A percentile compares a stretch with the other conserved stretches of the same genome.
phyloP scores from a whole-genome alignment of 2,888 invertebrate genomes.

The Macrosoma leucophasiata region DNA sequence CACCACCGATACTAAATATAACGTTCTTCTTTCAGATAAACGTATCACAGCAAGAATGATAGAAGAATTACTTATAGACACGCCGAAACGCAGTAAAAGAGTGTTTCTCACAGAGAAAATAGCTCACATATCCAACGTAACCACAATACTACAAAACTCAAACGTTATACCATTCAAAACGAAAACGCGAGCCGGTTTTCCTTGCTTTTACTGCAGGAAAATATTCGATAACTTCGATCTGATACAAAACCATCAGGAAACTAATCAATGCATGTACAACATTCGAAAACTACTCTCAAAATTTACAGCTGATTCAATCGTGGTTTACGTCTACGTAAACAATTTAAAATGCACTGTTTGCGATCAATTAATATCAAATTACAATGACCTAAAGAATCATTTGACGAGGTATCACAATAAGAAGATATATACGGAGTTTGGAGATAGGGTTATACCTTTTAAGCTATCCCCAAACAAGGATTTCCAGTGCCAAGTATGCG shows the following conservation, averaged over 20 bases:
- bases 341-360: conserved; percentile 47
- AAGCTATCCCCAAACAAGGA: conserved; percentile 35
- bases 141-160: conserved; percentile 41
- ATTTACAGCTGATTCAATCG: conserved; percentile 41
- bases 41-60: too few relatives aligned
- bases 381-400: conserved; percentile 46
- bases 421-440: conserved; percentile 37
- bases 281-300: conserved; percentile 35
- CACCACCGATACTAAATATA: too few relatives aligned
- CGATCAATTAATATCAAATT: conserved; percentile 26
- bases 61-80: too few relatives aligned
- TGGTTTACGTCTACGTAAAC: conserved; percentile 50
- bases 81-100: too few relatives aligned
- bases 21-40: too few relatives aligned
- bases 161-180: conserved; percentile 51
- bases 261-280: conserved; percentile 34
- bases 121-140: conserved; percentile 41
- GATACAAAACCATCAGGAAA: conserved; percentile 36
- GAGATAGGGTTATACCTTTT: conserved; percentile 52
- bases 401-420: conserved; percentile 42
- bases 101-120: conserved; percentile 46
- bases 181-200: conserved; percentile 44
- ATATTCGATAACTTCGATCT: conserved; percentile 38
- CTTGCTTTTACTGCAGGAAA: conserved; percentile 52
- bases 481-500: conserved; percentile 48